phyloP scores from a whole-genome alignment of 2,888 invertebrate species.

The Drosophila maculinotata region DNA sequence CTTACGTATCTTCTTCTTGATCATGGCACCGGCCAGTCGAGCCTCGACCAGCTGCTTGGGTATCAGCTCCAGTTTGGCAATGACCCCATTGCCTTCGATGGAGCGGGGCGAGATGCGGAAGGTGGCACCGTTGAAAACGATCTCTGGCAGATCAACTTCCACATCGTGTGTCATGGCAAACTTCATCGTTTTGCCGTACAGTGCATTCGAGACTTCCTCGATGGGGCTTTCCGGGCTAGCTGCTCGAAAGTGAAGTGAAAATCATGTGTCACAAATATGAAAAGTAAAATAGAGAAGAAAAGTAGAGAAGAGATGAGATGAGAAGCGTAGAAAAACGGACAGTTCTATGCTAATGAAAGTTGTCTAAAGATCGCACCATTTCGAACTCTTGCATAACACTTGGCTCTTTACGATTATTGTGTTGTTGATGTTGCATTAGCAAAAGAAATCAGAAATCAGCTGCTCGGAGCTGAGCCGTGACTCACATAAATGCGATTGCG shows the following conservation, averaged over 20 bases:
- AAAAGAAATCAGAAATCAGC: constrained; percentile 54
- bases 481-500: constrained; percentile 58
- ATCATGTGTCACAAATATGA: constrained; percentile 13
- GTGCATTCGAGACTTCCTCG: constrained; percentile 90
- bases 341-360: constrained; percentile 54
- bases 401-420: constrained; percentile 5
- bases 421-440: constrained; percentile 31
- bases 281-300: not conserved
- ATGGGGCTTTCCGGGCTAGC: constrained; percentile 87
- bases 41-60: constrained; percentile 86
- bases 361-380: not conserved
- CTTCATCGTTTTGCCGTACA: constrained; percentile 89
- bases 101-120: constrained; percentile 91
- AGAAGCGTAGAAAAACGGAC: too few relatives aligned
- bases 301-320: too few relatives aligned
- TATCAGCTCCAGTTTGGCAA: constrained; percentile 90
- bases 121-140: constrained; percentile 90
- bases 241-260: constrained; percentile 17
- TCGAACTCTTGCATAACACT: constrained; percentile 40
- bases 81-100: constrained; percentile 90
- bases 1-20: constrained; percentile 85
- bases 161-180: constrained; percentile 92
- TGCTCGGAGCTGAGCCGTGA: constrained; percentile 54
- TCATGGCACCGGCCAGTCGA: constrained; percentile 87
- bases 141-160: constrained; percentile 89